Conservation (phyloP, 2,888 invertebrate species). For the Alviniconcha strummeri region DNA sequence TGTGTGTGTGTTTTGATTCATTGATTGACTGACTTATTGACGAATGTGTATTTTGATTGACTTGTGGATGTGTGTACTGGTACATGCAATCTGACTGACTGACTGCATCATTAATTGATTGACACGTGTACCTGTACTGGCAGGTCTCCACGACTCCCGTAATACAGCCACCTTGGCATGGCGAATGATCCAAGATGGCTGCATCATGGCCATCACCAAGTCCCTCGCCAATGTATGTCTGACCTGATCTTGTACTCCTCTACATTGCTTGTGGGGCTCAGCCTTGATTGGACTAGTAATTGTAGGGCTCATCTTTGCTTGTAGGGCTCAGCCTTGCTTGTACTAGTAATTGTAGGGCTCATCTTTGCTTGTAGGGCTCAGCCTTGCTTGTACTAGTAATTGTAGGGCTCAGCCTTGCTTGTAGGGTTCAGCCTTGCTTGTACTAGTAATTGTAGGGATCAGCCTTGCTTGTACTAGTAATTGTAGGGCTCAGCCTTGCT, state of each 20-base stretch:
- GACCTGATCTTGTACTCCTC: neutral
- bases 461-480: neutral
- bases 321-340: neutral
- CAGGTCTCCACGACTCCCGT: conserved; percentile 79
- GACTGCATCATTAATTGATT: no score
- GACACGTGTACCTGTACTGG: no score
- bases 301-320: neutral
- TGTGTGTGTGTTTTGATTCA: neutral
- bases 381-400: neutral
- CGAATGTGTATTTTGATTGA: no score
- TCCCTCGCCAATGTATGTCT: conserved; percentile 41
- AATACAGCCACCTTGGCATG: conserved; percentile 79
- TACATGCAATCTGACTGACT: no score
- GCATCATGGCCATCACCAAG: conserved; percentile 76
- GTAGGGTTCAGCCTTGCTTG: neutral
- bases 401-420: neutral
- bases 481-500: no score
- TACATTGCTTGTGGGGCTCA: neutral
- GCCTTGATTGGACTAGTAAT: neutral
- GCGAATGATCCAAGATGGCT: conserved; percentile 79
- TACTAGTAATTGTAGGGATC: neutral
- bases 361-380: neutral
- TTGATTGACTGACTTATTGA: no score
- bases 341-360: neutral
- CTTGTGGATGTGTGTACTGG: no score